Evolutionary conservation across 2,113 vertebrate genomes (phyloP), one percentile per base, ranked within the genome.

Genomic region (Salvator merianae): DNA sequence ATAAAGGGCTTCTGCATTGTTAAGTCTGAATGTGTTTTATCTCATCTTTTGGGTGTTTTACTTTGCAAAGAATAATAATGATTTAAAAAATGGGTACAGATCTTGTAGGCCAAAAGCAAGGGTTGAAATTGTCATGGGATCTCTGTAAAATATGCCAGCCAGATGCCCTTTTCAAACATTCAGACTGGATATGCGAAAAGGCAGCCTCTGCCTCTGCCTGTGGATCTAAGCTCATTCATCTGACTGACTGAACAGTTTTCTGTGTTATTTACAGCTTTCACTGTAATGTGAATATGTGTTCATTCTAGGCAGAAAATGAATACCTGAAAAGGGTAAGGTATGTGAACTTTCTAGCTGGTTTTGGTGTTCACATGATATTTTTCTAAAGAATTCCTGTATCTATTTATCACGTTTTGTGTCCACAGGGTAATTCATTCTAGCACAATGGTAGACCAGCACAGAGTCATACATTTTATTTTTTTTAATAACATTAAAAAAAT

Each of bases 1-100:
- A 16, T 76, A 77, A 89, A 88, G 59, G 88, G 18, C 5, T 36
- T 34, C 36, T 87, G 38, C n/a, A 20, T 36, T 0, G 80, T 81
- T 83, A 87, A 88, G 73, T 1, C 82, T 7, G 1, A 6, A 62
- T 38, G 2, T 78, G 4, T 5, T 85, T 7, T 12, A 32, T 55
- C 50, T 18, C 16, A 5, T 77, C 50, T 55, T 28, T 36, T 84
- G 24, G 65, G 28, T 16, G 79, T 30, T 72, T 1, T 81, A 84
- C 3, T 75, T 63, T 84, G 86, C 38, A 43, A 82, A 70, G 1
- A 63, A 2, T 70, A 85, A 81, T 40, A 65, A 4, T 77, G n/a
- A 83, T 1, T 77, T 85, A 47, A 47, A 9, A 84, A 72, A 3
- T 2, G 12, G 50, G 40, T 32, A 5, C 74, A 55, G 16, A 32